Conservation (phyloP, 35 echinoderm and acorn worm genomes). For the Chiridota heheva region DNA sequence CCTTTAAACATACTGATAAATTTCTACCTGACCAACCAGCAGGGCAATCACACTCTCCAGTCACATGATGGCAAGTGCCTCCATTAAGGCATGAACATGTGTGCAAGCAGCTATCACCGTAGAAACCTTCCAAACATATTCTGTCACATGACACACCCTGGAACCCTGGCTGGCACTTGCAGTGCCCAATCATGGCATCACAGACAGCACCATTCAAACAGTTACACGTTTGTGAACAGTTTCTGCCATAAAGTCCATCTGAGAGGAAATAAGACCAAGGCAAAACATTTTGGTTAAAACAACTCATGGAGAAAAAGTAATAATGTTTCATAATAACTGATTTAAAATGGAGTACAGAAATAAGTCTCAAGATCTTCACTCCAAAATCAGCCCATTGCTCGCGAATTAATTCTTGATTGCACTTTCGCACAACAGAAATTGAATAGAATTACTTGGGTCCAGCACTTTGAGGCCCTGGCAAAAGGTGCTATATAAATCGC, state of each 20-base stretch:
- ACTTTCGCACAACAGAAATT: no score
- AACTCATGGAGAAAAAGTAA: no score
- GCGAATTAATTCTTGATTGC: no score
- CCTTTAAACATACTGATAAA: no score
- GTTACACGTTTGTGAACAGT: constrained; percentile 30
- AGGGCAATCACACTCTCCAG: constrained; percentile 44
- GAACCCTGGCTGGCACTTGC: constrained; percentile 54
- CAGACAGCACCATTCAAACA: constrained; percentile 51
- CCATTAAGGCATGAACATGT: constrained; percentile 66
- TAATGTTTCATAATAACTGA: no score
- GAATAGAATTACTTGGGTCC: no score
- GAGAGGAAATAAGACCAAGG: background rate
- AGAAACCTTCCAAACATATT: constrained; percentile 42
- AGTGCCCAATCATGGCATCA: constrained; percentile 15
- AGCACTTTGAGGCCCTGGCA: no score
- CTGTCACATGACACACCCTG: constrained; percentile 37
- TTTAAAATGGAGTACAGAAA: no score
- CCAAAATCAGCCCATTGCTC: no score
- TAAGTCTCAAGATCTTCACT: no score
- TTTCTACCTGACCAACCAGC: constrained; percentile 22
- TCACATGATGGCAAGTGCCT: constrained; percentile 54
- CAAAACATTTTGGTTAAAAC: no score
- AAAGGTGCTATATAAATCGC: no score
- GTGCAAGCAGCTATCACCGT: constrained; percentile 31
- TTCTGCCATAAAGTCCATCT: constrained; percentile 35